Percentiles rank a stretch among this genome's conserved stretches.
phyloP scores from a whole-genome alignment of 2,113 vertebrate species.

The Rhinichthys klamathensis region DNA sequence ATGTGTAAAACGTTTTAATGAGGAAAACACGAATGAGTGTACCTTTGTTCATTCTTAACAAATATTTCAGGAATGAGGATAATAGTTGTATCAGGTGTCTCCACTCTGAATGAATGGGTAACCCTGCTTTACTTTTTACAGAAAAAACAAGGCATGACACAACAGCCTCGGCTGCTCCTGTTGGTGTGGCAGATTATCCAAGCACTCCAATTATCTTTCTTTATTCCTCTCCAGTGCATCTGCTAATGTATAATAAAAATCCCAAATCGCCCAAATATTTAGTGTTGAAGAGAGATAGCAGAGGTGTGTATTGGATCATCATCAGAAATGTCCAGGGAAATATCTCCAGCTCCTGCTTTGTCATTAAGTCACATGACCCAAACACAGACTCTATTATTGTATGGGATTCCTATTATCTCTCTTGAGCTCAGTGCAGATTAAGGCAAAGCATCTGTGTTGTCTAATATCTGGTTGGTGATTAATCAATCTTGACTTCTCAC shows the following conservation, averaged over 20 bases:
- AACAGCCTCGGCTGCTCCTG: background rate
- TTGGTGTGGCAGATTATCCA: conserved; percentile 22
- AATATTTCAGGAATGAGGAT: background rate
- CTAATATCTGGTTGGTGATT: background rate
- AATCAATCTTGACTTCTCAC: background rate
- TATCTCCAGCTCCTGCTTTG: conserved; percentile 15
- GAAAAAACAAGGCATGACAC: conserved; percentile 29
- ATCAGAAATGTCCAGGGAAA: conserved; percentile 14
- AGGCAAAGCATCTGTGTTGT: conserved; percentile 16
- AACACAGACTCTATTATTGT: conserved; percentile 12
- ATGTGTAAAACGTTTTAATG: no score
- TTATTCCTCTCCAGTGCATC: conserved; percentile 36
- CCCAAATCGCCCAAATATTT: background rate
- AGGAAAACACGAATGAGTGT: no score
- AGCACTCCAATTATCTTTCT: conserved; percentile 34
- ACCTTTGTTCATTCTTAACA: background rate
- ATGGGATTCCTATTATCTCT: background rate
- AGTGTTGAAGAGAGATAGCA: no score
- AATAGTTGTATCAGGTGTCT: conserved; percentile 38
- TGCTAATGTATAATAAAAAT: no score
- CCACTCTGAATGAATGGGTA: conserved; percentile 17
- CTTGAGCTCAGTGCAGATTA: conserved; percentile 16
- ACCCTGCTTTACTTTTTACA: background rate
- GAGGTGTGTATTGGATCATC: background rate
- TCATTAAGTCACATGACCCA: conserved; percentile 4